These are phyloP conservation scores for Macrostomum lignano DNA, from an alignment of 1,140 invertebrate genomes.

Conservation along the genomic window DNA sequence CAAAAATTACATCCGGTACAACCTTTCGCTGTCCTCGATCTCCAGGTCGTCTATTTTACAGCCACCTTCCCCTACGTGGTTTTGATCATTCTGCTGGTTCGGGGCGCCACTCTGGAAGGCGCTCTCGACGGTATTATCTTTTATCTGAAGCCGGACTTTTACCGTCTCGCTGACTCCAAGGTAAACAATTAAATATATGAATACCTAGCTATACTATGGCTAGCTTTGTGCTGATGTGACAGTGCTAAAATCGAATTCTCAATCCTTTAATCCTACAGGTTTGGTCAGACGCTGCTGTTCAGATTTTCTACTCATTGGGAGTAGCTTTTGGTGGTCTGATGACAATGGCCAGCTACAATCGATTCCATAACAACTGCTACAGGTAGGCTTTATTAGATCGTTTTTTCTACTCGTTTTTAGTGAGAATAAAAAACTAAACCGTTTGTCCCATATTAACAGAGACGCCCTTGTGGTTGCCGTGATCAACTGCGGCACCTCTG, in stretches of 20 bases:
- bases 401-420: slow-evolving; percentile 11
- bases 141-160: slow-evolving; percentile 5
- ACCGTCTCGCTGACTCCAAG: neutral
- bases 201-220: no score
- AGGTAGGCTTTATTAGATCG: slow-evolving; percentile 35
- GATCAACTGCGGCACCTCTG: slow-evolving; percentile 47
- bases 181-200: no score
- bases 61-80: slow-evolving; percentile 46
- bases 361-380: slow-evolving; percentile 32
- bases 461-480: slow-evolving; percentile 49
- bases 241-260: neutral
- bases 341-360: slow-evolving; percentile 16
- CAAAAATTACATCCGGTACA: no score
- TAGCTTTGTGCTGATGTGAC: no score
- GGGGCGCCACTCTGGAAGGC: slow-evolving; percentile 15
- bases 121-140: slow-evolving; percentile 12
- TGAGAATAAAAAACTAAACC: neutral
- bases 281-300: slow-evolving; percentile 27
- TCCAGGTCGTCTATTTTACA: slow-evolving; percentile 42
- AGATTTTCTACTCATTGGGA: slow-evolving; percentile 28
- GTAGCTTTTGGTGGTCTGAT: slow-evolving; percentile 29
- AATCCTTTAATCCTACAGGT: slow-evolving; percentile 12
- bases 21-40: no score
- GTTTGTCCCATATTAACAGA: slow-evolving; percentile 14
- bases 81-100: slow-evolving; percentile 15